Evolutionary conservation across 1,140 invertebrate genomes (phyloP).

Genomic region (Pseudomyrmex flavicornis): DNA sequence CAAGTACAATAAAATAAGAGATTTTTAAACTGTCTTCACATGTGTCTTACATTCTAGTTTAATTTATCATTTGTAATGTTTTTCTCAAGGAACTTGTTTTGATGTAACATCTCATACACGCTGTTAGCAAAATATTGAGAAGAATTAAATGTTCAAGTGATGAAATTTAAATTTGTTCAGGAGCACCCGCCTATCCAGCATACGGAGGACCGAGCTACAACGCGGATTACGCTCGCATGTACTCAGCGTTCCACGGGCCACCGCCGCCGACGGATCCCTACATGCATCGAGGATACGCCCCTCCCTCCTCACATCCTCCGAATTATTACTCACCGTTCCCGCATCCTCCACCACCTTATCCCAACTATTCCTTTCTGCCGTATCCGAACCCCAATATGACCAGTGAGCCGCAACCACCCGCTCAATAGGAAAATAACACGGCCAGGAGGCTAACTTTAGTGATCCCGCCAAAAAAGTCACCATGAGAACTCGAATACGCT

Average conservation of each 20-base stretch:
- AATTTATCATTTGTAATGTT: constrained; percentile 12
- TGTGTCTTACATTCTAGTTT: not conserved
- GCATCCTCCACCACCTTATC: constrained; percentile 84
- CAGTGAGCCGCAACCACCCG: constrained; percentile 81
- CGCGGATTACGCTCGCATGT: constrained; percentile 84
- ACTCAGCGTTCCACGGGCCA: constrained; percentile 84
- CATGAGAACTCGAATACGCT: constrained; percentile 60
- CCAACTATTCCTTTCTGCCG: constrained; percentile 83
- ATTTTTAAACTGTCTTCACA: not conserved
- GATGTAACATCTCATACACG: too few species aligned
- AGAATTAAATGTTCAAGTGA: constrained; percentile 27
- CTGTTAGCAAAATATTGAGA: too few species aligned
- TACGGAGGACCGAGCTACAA: constrained; percentile 82
- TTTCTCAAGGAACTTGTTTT: constrained; percentile 31
- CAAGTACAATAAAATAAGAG: not conserved
- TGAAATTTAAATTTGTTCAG: constrained; percentile 66
- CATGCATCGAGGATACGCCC: constrained; percentile 81
- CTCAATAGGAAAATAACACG: constrained; percentile 76
- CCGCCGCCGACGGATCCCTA: constrained; percentile 83
- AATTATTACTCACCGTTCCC: constrained; percentile 84
- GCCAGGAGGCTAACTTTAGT: constrained; percentile 47
- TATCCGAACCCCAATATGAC: constrained; percentile 83
- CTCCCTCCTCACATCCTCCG: constrained; percentile 79
- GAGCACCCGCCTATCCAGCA: constrained; percentile 80
- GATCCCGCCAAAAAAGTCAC: constrained; percentile 41